Percentiles rank a stretch among this genome's conserved stretches.
Evolutionary conservation across 1,140 invertebrate species (phyloP).

Genomic region (Drosophila auraria): DNA sequence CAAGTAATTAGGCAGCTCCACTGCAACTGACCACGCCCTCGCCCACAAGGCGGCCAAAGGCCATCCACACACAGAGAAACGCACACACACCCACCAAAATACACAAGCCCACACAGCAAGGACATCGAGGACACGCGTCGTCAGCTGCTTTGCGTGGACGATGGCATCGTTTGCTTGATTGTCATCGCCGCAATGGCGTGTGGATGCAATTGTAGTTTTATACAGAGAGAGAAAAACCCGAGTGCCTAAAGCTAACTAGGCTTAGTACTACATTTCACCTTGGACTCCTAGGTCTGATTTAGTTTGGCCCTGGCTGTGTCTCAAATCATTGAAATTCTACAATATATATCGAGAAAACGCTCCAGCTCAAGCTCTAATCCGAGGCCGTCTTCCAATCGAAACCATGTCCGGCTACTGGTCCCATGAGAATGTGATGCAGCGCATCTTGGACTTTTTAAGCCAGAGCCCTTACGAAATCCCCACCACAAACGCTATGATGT

Average conservation of each 20-base stretch:
- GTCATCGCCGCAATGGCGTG: slow-evolving; percentile 46
- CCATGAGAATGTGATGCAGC: background rate
- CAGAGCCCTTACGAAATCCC: background rate
- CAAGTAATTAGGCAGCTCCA: slow-evolving; percentile 82
- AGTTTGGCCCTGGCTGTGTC: background rate
- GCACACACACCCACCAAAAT: slow-evolving; percentile 4
- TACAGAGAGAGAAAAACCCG: background rate
- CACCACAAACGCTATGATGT: background rate
- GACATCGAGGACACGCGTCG: slow-evolving; percentile 64
- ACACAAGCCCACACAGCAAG: slow-evolving; percentile 11
- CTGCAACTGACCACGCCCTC: slow-evolving; percentile 46
- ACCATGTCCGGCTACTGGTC: background rate
- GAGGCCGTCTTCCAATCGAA: background rate
- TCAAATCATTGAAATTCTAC: background rate
- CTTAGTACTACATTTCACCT: background rate
- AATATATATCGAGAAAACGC: background rate
- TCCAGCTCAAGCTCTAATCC: background rate
- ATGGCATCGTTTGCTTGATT: slow-evolving; percentile 67
- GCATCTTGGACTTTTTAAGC: background rate
- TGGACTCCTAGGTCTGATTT: no score
- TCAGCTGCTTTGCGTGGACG: slow-evolving; percentile 65
- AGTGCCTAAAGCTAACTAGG: background rate
- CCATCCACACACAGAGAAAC: slow-evolving; percentile 17
- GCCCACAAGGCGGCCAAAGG: slow-evolving; percentile 35
- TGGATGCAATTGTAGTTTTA: slow-evolving; percentile 38